Base-by-base conservation (phyloP, 2,797 vertebrate genomes). In the Sternarchorhynchus goeldii region DNA sequence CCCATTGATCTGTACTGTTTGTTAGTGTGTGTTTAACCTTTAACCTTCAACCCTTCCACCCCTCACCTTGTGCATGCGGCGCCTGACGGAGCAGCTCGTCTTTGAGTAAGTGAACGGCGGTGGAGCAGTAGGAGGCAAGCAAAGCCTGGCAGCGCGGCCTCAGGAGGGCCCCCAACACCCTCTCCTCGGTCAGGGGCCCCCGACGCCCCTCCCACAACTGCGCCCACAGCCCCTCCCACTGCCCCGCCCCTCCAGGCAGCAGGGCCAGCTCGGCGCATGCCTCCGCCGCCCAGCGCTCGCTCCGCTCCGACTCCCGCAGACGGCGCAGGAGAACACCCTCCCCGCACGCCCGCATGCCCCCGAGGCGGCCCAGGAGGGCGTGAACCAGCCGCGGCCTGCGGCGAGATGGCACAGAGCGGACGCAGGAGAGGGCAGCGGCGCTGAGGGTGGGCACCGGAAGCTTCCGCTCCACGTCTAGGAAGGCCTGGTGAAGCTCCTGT, bases 401-500 rank as follows among this genome's bases (percentile, higher is more conserved):
- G 74, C 82, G 90, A 69, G 91, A 90, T 83, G 98, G 80, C 77
- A 95, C 89, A 21, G 90, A 91, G 78, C 82, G 87, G 60, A 99
- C 89, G 63, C 90, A 92, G 62, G 94, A 92, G 81, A 94, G 84
- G 45, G 91, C 92, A 59, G 91, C 88, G 21, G 85, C 70, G 74
- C 92, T 93, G 76, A 95, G 62, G 8, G 90, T 3, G 10, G 2
- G 10, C 10, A 12, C 12, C 0, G 91, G 81, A 31, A 66, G 83
- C 74, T 86, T 93, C 77, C 69, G 86, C 69, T 88, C 78, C 0
- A 20, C 65, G 73, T 87, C 86, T 55, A 93, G 83, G 86, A 97
- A 94, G 3, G 90, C 90, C 83, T 90, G 89, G 29, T 94, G 95
- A 4, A 99, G 87, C 62, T 98, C 96, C 97, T 99, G 85, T 56